Conservation (phyloP, 2,797 vertebrate species). For the Pitangus sulphuratus region DNA sequence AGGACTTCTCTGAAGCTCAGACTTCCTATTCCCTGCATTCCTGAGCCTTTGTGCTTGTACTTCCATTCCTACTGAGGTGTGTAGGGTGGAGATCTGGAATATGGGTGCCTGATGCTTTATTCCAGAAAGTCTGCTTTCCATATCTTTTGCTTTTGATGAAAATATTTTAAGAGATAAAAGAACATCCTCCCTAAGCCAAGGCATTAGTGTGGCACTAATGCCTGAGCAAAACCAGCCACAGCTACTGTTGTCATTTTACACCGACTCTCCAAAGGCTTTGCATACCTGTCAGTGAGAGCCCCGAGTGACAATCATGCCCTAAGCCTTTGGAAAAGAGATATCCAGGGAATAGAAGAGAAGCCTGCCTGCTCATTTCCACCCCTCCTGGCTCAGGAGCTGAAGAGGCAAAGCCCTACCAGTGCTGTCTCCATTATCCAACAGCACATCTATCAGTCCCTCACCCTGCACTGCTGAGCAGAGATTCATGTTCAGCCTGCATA, state of each 20-base stretch:
- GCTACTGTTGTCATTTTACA: background rate
- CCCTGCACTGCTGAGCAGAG: background rate
- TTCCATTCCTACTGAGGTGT: background rate
- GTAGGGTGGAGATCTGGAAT: background rate
- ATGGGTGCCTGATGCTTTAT: background rate
- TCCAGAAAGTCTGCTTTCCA: background rate
- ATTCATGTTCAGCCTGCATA: background rate
- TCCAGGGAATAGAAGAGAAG: fast-evolving
- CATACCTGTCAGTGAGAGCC: background rate
- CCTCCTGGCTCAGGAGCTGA: background rate
- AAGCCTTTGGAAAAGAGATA: background rate
- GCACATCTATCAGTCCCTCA: background rate
- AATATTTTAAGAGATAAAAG: constrained; percentile 1
- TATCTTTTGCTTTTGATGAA: constrained; percentile 5
- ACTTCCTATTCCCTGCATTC: background rate
- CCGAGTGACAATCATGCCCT: background rate
- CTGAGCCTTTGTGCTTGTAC: background rate
- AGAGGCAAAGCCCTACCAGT: background rate
- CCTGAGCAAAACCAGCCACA: background rate
- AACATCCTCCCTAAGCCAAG: background rate
- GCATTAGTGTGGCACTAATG: background rate
- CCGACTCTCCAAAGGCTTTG: background rate
- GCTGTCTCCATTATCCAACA: background rate
- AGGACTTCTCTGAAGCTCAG: background rate
- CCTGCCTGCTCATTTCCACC: background rate